Percentiles rank a stretch among this genome's conserved stretches.
Evolutionary conservation across 1,140 invertebrate species (phyloP).

Genomic region (Drosophila eugracilis): DNA sequence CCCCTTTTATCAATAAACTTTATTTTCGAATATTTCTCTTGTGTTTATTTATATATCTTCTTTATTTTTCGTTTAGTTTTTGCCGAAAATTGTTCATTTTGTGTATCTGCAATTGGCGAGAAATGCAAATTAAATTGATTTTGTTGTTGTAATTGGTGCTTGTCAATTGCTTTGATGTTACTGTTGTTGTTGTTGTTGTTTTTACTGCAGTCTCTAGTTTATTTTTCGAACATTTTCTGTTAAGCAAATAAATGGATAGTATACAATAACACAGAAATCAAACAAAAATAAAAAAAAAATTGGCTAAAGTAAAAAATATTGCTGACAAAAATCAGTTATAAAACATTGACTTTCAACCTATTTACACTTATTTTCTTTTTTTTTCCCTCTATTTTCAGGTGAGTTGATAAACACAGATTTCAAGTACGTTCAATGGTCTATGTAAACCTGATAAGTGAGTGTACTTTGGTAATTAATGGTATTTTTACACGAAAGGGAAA

Average conservation of each 20-base stretch:
- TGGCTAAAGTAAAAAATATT: conserved; percentile 15
- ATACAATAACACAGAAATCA: not conserved
- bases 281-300: conserved; percentile 19
- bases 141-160: conserved; percentile 45
- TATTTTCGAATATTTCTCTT: not conserved
- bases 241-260: conserved; percentile 17
- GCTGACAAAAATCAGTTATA: conserved; percentile 3
- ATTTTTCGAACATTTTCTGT: conserved; percentile 19
- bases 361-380: conserved; percentile 4
- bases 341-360: conserved; percentile 37
- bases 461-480: conserved; percentile 32
- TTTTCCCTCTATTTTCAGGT: conserved; percentile 50
- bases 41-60: not conserved
- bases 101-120: conserved; percentile 41
- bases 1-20: not conserved
- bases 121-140: conserved; percentile 68
- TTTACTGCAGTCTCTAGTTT: conserved; percentile 10
- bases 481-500: not conserved
- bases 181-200: conserved; percentile 36
- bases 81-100: conserved; percentile 19
- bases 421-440: conserved; percentile 6
- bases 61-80: not conserved
- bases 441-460: conserved; percentile 35
- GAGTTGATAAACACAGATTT: conserved; percentile 46
- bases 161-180: conserved; percentile 67